phyloP scores from a whole-genome alignment of 2,888 invertebrate species.

The Drosophila borealis region DNA sequence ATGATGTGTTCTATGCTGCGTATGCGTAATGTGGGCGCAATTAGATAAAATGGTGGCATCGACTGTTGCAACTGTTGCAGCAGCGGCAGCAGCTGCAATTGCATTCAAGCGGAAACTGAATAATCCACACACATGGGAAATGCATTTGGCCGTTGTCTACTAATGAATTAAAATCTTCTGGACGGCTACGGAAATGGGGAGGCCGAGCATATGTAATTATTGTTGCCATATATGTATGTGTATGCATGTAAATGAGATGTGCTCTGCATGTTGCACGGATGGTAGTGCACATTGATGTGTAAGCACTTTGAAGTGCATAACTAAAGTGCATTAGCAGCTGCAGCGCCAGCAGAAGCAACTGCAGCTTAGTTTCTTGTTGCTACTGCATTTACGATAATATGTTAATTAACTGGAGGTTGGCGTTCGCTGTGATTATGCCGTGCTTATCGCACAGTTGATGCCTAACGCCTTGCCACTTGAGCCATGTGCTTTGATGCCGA shows the following conservation, averaged over 20 bases:
- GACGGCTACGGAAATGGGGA: constrained; percentile 43
- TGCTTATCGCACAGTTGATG: constrained; percentile 53
- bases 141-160: constrained; percentile 80
- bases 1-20: constrained; percentile 74
- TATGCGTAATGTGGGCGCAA: constrained; percentile 74
- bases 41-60: constrained; percentile 76
- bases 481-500: constrained; percentile 10
- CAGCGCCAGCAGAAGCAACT: constrained; percentile 28
- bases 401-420: constrained; percentile 74
- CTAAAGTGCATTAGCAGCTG: constrained; percentile 66
- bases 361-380: constrained; percentile 50
- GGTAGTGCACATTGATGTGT: constrained; percentile 70
- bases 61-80: constrained; percentile 37
- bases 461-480: constrained; percentile 52
- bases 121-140: constrained; percentile 78
- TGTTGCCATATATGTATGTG: constrained; percentile 54
- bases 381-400: constrained; percentile 69
- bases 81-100: constrained; percentile 57
- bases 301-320: constrained; percentile 81
- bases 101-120: constrained; percentile 80
- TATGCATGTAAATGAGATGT: constrained; percentile 59
- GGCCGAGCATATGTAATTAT: constrained; percentile 70
- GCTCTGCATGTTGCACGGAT: constrained; percentile 34
- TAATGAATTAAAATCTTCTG: constrained; percentile 81
- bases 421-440: constrained; percentile 57